These are phyloP conservation scores for Merluccius polli DNA, from an alignment of 2,797 vertebrate genomes.

Conservation along the genomic window DNA sequence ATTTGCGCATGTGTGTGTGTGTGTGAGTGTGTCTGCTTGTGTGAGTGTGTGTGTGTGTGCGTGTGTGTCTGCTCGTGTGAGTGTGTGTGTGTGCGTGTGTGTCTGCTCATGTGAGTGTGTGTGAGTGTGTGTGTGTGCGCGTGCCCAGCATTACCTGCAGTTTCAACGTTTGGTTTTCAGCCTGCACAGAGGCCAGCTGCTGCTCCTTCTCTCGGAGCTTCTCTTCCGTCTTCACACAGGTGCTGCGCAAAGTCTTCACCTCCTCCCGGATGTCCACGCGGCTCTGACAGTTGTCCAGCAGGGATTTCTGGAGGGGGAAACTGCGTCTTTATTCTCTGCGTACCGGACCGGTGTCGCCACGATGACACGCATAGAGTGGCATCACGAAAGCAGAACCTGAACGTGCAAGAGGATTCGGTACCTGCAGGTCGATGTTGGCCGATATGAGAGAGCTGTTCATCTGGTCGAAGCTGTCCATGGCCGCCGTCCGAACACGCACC, in stretches of 20 bases:
- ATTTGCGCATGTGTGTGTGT: no score
- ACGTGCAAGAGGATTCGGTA: no score
- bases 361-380: no score
- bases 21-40: no score
- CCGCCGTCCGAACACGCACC: constrained; percentile 78
- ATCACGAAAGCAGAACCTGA: no score
- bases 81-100: neutral
- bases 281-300: constrained; percentile 86
- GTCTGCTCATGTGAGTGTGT: neutral
- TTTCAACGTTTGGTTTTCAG: constrained; percentile 85
- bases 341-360: no score
- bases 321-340: neutral
- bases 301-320: constrained; percentile 79
- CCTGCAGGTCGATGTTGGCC: constrained; percentile 89
- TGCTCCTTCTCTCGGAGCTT: constrained; percentile 81
- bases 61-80: neutral
- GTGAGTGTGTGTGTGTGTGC: constrained; percentile 4
- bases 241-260: constrained; percentile 75
- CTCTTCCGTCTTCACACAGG: constrained; percentile 79
- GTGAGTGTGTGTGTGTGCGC: neutral
- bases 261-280: constrained; percentile 79
- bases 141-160: constrained; percentile 74
- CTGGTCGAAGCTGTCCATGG: constrained; percentile 87
- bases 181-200: constrained; percentile 78
- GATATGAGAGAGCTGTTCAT: constrained; percentile 88